Conservation (phyloP, 1,140 invertebrate species). For the Pachyrhynchus sulphureomaculatus region DNA sequence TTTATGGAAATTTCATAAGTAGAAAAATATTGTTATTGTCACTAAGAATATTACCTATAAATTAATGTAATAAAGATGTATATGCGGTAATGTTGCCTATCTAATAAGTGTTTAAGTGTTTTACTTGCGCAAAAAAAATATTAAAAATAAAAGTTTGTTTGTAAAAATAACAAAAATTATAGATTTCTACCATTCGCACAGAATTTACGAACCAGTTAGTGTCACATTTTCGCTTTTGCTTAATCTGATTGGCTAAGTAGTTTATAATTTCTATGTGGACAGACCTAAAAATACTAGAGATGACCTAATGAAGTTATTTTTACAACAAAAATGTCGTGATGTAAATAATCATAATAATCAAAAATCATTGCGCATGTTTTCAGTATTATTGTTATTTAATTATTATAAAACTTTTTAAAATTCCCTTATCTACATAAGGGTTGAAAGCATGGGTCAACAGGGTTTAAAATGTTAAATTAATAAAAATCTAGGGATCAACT, state of each 20-base stretch:
- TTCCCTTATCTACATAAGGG: conserved; percentile 24
- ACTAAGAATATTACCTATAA: not conserved
- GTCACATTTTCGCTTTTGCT: no score
- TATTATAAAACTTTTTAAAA: conserved; percentile 26
- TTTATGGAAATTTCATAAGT: no score
- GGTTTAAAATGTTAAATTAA: conserved; percentile 27
- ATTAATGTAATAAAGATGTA: conserved; percentile 4
- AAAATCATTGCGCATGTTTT: conserved; percentile 12
- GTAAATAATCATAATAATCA: conserved; percentile 1
- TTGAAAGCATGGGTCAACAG: conserved; percentile 24
- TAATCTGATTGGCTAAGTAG: no score
- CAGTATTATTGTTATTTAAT: conserved; percentile 30
- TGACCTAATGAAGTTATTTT: no score
- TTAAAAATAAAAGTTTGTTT: not conserved
- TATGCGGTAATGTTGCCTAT: conserved; percentile 9
- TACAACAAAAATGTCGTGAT: no score
- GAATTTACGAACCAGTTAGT: no score
- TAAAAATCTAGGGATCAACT: conserved; percentile 26
- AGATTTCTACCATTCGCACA: no score
- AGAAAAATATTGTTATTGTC: no score
- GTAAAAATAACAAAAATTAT: conserved; percentile 2
- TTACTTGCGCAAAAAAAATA: not conserved
- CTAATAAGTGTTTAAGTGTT: conserved; percentile 18
- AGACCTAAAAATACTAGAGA: no score
- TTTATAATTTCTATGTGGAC: no score